Evolutionary conservation across 2,888 invertebrate genomes (phyloP).

Genomic region (Drosophila greeni): DNA sequence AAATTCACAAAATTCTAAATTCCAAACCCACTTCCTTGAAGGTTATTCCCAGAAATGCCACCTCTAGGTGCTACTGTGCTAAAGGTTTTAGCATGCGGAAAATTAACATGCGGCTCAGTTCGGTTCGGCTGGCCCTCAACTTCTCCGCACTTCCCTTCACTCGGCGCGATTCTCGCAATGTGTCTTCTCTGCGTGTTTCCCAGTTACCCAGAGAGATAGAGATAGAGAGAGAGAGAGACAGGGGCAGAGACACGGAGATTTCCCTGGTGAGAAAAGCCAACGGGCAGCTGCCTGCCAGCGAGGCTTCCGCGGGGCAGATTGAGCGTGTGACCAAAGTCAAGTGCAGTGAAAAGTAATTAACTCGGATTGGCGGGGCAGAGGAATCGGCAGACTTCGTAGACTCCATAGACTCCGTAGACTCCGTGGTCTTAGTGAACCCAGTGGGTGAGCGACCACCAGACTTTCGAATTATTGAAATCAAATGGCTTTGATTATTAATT

Average conservation of each 20-base stretch:
- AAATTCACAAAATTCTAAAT: neutral
- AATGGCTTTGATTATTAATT: conserved; percentile 59
- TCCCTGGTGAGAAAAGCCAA: conserved; percentile 72
- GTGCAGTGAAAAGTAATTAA: conserved; percentile 73
- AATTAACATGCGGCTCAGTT: conserved; percentile 69
- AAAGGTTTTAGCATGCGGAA: conserved; percentile 74
- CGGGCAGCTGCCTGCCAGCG: conserved; percentile 45
- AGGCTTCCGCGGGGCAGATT: conserved; percentile 52
- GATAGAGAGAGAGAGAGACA: conserved; percentile 11
- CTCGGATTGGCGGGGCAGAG: conserved; percentile 54
- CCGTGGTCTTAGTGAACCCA: conserved; percentile 34
- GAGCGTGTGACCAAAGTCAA: conserved; percentile 73
- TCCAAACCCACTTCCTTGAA: neutral
- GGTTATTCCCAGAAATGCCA: neutral
- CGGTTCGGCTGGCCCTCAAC: conserved; percentile 20
- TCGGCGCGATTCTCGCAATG: conserved; percentile 9
- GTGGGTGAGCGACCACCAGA: conserved; percentile 56
- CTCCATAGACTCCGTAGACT: conserved; percentile 6
- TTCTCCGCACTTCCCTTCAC: conserved; percentile 15
- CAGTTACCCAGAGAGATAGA: conserved; percentile 33
- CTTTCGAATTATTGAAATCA: conserved; percentile 70
- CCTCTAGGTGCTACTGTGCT: conserved; percentile 66
- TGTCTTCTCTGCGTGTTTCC: conserved; percentile 60
- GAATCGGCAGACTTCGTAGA: neutral
- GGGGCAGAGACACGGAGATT: conserved; percentile 49